Conservation (phyloP, 2,888 invertebrate genomes). For the Noctua comes region DNA sequence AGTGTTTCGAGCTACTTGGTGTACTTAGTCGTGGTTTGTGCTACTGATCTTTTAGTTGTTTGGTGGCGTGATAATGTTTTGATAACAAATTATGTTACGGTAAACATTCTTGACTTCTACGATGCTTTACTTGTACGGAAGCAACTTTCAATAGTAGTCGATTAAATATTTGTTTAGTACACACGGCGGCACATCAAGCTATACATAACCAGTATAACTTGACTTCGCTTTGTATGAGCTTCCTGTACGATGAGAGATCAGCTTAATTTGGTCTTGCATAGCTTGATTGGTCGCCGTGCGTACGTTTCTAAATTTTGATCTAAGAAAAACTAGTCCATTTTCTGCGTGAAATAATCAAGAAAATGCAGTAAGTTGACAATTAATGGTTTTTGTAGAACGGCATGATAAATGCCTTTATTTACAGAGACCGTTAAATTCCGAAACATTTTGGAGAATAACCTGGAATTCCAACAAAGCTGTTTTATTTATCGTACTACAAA, state of each 20-base stretch:
- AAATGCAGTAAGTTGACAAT: too few species aligned
- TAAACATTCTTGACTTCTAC: not conserved
- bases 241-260: too few species aligned
- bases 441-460: not conserved
- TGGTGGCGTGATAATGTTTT: not conserved
- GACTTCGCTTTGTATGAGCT: too few species aligned
- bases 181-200: too few species aligned
- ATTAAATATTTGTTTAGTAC: too few species aligned
- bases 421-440: not conserved
- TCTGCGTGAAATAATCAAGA: not conserved
- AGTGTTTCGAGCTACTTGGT: constrained; percentile 25
- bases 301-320: too few species aligned
- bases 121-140: too few species aligned
- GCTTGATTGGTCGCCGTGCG: too few species aligned
- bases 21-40: constrained; percentile 27
- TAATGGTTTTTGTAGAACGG: too few species aligned
- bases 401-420: not conserved
- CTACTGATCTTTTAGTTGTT: constrained; percentile 8
- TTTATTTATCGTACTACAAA: too few species aligned
- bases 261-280: too few species aligned
- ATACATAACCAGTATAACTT: too few species aligned
- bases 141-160: not conserved
- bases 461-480: not conserved
- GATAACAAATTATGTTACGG: not conserved
- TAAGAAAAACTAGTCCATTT: not conserved